These are phyloP conservation scores for Trachelus stipa DNA, from an alignment of 2,888 invertebrate genomes.

Conservation along the genomic window DNA sequence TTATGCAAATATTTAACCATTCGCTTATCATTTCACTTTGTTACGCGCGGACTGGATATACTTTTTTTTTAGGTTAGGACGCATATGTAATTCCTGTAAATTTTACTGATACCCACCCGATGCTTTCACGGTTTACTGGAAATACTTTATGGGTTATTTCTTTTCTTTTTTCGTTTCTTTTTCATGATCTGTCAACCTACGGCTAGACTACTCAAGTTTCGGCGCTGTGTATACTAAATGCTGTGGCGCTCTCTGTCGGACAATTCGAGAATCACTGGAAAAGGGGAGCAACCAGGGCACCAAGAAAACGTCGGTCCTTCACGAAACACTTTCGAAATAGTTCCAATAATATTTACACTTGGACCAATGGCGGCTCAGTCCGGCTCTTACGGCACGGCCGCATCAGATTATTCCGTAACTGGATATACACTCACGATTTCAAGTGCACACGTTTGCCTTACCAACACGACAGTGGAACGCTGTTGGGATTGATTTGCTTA, in stretches of 20 bases:
- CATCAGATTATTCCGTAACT: neutral
- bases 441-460: neutral
- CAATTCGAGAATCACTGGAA: neutral
- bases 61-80: neutral
- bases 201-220: neutral
- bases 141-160: neutral
- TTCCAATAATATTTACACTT: slow-evolving; percentile 16
- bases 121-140: neutral
- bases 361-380: neutral
- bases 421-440: neutral
- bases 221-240: neutral
- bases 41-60: neutral
- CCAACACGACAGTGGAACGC: neutral
- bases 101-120: neutral
- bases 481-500: neutral
- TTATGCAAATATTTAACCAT: neutral
- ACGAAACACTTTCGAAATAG: slow-evolving; percentile 7
- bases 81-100: neutral
- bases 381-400: neutral
- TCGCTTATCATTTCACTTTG: neutral
- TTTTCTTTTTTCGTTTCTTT: neutral
- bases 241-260: neutral
- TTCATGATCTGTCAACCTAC: neutral
- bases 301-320: neutral
- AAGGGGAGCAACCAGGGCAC: neutral